phyloP scores from a whole-genome alignment of 2,113 vertebrate species.

The Oxyura jamaicensis region DNA sequence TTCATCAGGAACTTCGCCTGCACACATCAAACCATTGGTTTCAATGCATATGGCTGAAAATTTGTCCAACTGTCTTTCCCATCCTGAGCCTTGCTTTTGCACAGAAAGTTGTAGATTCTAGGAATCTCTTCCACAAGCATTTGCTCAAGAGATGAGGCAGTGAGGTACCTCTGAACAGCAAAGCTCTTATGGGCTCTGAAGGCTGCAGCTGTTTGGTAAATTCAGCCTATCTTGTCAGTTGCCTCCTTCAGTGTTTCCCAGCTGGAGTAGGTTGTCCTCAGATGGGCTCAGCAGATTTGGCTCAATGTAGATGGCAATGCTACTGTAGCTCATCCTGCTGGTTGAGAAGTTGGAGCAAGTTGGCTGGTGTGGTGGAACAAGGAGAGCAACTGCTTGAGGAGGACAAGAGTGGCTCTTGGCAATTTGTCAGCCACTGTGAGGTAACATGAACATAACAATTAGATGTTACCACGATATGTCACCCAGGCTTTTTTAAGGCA shows the following conservation, averaged over 20 bases:
- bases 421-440: constrained; percentile 79
- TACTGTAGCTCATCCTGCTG: constrained; percentile 85
- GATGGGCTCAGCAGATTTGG: constrained; percentile 81
- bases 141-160: neutral
- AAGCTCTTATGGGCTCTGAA: neutral
- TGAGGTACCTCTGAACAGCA: neutral
- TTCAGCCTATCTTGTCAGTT: constrained; percentile 69
- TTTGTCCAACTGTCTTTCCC: neutral
- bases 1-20: constrained; percentile 83
- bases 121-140: neutral
- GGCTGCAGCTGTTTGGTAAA: neutral
- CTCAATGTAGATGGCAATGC: constrained; percentile 85
- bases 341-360: constrained; percentile 35
- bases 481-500: neutral
- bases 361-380: constrained; percentile 82
- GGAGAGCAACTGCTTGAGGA: constrained; percentile 79
- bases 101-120: neutral
- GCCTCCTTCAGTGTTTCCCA: constrained; percentile 77
- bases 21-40: neutral
- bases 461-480: neutral
- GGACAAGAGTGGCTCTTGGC: constrained; percentile 75
- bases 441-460: neutral
- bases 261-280: constrained; percentile 25
- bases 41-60: neutral
- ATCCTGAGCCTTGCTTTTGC: neutral